phyloP scores from a whole-genome alignment of 1,140 invertebrate genomes.

The Sitodiplosis mosellana region DNA sequence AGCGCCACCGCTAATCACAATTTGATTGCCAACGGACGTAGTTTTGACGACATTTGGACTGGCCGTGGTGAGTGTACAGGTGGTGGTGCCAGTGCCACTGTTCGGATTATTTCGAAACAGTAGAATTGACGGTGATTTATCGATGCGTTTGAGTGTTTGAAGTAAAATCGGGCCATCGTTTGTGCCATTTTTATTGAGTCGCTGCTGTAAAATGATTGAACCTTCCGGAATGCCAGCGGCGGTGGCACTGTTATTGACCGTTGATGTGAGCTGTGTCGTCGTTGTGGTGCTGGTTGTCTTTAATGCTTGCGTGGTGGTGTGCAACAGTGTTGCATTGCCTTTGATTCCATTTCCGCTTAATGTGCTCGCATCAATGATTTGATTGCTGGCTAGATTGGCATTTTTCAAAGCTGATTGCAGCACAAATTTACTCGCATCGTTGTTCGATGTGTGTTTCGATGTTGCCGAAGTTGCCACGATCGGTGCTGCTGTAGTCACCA shows the following conservation, averaged over 20 bases:
- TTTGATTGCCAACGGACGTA: no score
- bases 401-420: background rate
- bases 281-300: background rate
- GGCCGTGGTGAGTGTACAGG: background rate
- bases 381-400: no score
- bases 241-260: background rate
- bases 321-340: constrained; percentile 18
- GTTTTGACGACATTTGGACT: background rate
- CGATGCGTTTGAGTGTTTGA: constrained; percentile 22
- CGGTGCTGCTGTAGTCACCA: background rate
- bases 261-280: background rate
- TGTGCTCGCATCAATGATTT: no score
- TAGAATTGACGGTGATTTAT: constrained; percentile 23
- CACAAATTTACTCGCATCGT: background rate
- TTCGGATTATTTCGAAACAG: constrained; percentile 20
- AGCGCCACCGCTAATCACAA: background rate
- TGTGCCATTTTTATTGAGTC: constrained; percentile 8
- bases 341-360: background rate
- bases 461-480: background rate
- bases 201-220: constrained; percentile 4
- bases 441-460: background rate
- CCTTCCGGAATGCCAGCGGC: constrained; percentile 1
- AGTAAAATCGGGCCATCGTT: constrained; percentile 19
- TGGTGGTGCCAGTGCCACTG: no score
- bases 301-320: constrained; percentile 23